Evolutionary conservation across 2,797 vertebrate species (phyloP).

Genomic region (Pantherophis vulpinus): DNA sequence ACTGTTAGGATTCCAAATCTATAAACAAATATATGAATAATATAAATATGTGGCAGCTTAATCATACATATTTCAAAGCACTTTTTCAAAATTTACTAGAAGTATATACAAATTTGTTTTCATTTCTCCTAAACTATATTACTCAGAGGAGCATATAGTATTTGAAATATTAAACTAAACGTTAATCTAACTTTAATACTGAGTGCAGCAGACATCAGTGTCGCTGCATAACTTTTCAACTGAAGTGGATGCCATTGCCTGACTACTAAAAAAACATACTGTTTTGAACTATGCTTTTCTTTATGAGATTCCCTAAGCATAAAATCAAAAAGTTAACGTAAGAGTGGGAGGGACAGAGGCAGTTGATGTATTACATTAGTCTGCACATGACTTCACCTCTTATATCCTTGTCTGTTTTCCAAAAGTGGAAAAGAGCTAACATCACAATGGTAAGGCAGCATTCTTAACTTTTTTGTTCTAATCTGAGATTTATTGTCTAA

Average conservation of each 20-base stretch:
- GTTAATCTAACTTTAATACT: not conserved
- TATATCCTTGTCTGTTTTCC: conserved; percentile 54
- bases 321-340: conserved; percentile 54
- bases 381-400: conserved; percentile 48
- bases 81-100: not conserved
- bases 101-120: not conserved
- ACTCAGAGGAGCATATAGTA: not conserved
- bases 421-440: conserved; percentile 62
- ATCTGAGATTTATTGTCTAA: not conserved
- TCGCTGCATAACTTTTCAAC: conserved; percentile 45
- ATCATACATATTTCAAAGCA: not conserved
- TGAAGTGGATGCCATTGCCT: conserved; percentile 49
- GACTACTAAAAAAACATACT: conserved; percentile 55
- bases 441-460: conserved; percentile 72
- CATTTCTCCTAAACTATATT: not conserved
- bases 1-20: conserved; percentile 13
- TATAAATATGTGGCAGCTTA: not conserved
- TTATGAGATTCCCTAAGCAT: conserved; percentile 44
- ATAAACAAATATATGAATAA: conserved; percentile 35
- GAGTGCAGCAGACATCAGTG: not conserved
- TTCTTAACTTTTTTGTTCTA: conserved; percentile 15
- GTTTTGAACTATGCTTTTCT: conserved; percentile 51
- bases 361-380: conserved; percentile 52
- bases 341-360: conserved; percentile 56
- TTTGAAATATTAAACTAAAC: conserved; percentile 1